These are phyloP conservation scores for Neodiprion pinetum DNA, from an alignment of 1,140 invertebrate genomes.

Conservation along the genomic window DNA sequence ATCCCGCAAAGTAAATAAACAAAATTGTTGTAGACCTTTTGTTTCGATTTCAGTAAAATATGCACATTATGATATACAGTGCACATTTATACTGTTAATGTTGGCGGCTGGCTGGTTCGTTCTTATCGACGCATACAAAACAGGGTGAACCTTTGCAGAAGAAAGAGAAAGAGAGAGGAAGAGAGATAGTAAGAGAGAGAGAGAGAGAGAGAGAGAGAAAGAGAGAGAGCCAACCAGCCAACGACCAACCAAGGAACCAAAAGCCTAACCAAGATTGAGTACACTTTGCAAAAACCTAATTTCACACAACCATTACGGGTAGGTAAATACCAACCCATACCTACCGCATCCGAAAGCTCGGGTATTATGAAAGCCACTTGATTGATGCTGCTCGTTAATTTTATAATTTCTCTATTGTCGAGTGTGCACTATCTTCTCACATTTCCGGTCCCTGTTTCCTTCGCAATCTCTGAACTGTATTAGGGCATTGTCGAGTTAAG, in stretches of 20 bases:
- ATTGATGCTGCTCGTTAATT: slow-evolving; percentile 52
- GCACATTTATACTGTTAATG: background rate
- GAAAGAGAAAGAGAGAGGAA: background rate
- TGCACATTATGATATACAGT: background rate
- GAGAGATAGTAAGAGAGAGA: slow-evolving; percentile 13
- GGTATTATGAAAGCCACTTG: slow-evolving; percentile 34
- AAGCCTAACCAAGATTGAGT: slow-evolving; percentile 48
- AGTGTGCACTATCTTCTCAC: background rate
- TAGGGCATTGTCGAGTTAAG: slow-evolving; percentile 10
- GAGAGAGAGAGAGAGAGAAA: slow-evolving; percentile 12
- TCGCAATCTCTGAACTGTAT: background rate
- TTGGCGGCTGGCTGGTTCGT: background rate
- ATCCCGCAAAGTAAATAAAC: no score
- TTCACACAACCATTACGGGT: slow-evolving; percentile 13
- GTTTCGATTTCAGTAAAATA: no score
- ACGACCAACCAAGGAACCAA: slow-evolving; percentile 11
- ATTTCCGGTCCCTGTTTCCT: background rate
- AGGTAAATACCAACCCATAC: no score
- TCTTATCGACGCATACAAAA: background rate
- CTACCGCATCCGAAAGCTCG: background rate
- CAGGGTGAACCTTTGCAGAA: no score
- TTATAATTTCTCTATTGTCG: slow-evolving; percentile 41
- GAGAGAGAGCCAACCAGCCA: slow-evolving; percentile 21
- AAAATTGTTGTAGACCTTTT: no score
- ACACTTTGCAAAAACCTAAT: slow-evolving; percentile 37